phyloP scores from a whole-genome alignment of 2,888 invertebrate species.

The Onchidella celtica region DNA sequence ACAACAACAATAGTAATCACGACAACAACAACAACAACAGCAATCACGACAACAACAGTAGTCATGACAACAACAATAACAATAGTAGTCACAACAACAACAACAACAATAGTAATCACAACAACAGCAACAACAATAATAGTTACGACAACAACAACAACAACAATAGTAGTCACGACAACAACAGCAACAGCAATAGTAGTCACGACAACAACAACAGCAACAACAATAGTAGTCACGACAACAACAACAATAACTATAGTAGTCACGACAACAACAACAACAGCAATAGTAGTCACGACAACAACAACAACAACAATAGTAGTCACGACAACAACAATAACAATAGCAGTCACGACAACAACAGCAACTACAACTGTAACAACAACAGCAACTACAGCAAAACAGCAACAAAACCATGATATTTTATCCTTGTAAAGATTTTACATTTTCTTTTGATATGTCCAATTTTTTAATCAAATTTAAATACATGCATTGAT shows the following conservation, averaged over 20 bases:
- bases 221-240: background rate
- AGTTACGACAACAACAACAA: background rate
- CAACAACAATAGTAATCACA: background rate
- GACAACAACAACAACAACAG: background rate
- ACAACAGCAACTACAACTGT: background rate
- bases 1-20: background rate
- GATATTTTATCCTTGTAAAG: too few relatives aligned
- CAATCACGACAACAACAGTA: background rate
- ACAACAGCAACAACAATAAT: background rate
- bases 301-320: background rate
- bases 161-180: background rate
- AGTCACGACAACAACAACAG: background rate
- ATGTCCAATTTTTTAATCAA: too few relatives aligned
- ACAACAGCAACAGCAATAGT: slow-evolving; percentile 11
- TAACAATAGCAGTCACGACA: background rate
- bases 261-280: background rate
- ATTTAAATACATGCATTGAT: too few relatives aligned
- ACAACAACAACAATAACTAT: background rate
- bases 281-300: background rate
- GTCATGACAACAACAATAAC: background rate
- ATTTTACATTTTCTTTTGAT: too few relatives aligned
- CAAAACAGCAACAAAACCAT: too few relatives aligned
- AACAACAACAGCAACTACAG: too few relatives aligned
- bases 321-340: background rate
- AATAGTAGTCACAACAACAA: background rate